Percentiles rank a stretch among this genome's conserved stretches.
phyloP scores from a whole-genome alignment of 2,888 invertebrate species.

The Sialis fuliginosa region DNA sequence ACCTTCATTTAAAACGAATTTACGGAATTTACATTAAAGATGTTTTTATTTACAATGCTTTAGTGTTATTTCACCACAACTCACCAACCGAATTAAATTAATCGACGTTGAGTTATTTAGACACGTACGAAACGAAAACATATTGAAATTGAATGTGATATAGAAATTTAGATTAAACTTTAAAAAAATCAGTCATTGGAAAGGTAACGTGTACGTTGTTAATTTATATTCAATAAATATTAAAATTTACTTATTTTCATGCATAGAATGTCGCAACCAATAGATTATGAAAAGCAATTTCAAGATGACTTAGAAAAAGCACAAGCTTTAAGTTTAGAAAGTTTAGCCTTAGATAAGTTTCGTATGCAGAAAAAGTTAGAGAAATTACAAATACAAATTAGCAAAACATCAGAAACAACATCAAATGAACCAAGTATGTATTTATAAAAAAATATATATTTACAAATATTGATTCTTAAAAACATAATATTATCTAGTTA shows the following conservation, averaged over 20 bases:
- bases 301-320: constrained; percentile 77
- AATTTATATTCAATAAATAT: too few relatives aligned
- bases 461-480: neutral
- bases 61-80: too few relatives aligned
- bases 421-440: neutral
- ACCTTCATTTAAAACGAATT: too few relatives aligned
- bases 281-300: constrained; percentile 65
- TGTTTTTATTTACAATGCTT: too few relatives aligned
- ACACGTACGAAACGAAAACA: too few relatives aligned
- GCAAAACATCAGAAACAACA: constrained; percentile 3
- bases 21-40: too few relatives aligned
- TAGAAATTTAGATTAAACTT: too few relatives aligned
- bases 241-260: neutral
- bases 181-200: too few relatives aligned
- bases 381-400: constrained; percentile 17
- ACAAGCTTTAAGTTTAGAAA: constrained; percentile 73
- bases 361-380: constrained; percentile 42
- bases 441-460: neutral
- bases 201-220: too few relatives aligned
- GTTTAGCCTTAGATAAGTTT: constrained; percentile 67
- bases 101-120: too few relatives aligned
- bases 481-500: neutral
- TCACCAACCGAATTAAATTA: too few relatives aligned
- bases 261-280: constrained; percentile 21
- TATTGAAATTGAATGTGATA: too few relatives aligned